These are phyloP conservation scores for Vespertilio murinus DNA, from an alignment of 2,797 vertebrate genomes.

Conservation along the genomic window DNA sequence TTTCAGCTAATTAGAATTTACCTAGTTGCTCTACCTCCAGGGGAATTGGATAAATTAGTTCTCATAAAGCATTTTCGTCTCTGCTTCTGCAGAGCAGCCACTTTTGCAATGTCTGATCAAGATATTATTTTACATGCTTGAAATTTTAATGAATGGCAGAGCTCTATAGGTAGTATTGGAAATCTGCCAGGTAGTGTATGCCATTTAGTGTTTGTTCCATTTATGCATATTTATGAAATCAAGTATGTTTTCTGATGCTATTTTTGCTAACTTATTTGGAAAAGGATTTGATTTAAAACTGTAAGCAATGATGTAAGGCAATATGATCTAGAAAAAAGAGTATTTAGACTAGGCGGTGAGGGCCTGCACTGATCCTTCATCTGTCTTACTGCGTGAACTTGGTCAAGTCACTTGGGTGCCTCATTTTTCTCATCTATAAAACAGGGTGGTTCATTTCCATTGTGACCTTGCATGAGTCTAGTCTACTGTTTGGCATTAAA, in stretches of 20 bases:
- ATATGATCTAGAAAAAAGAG: background rate
- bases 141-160: conserved; percentile 49
- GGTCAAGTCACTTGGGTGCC: background rate
- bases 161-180: conserved; percentile 33
- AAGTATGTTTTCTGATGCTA: conserved; percentile 45
- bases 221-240: conserved; percentile 63
- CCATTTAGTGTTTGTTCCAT: conserved; percentile 43
- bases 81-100: conserved; percentile 50
- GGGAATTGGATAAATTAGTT: conserved; percentile 40
- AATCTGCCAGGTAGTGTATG: conserved; percentile 21
- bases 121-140: conserved; percentile 66
- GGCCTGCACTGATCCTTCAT: background rate
- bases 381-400: background rate
- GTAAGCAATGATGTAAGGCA: background rate
- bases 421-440: conserved; percentile 22
- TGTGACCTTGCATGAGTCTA: background rate
- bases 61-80: conserved; percentile 55
- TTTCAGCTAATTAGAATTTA: conserved; percentile 54
- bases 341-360: background rate
- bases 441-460: background rate
- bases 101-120: conserved; percentile 60
- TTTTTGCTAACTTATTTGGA: conserved; percentile 63
- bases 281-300: conserved; percentile 56
- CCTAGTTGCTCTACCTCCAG: conserved; percentile 35
- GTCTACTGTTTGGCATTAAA: background rate